These are phyloP conservation scores for Agrilus mali DNA, from an alignment of 2,888 invertebrate genomes.

Conservation along the genomic window DNA sequence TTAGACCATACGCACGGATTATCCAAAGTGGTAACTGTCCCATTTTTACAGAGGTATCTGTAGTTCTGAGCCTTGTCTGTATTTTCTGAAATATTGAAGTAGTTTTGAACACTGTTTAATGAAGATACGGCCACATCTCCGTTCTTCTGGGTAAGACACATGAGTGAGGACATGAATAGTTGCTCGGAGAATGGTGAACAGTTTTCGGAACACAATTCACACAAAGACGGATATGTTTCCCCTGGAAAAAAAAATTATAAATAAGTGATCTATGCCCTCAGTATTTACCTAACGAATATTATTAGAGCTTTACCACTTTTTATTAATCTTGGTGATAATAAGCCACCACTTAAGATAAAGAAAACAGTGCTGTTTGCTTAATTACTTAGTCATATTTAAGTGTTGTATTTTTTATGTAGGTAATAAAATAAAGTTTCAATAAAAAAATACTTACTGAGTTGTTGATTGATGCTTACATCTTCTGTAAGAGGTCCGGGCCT, in stretches of 20 bases:
- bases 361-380: too few species aligned
- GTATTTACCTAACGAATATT: background rate
- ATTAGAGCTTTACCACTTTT: too few species aligned
- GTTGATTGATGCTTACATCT: conserved; percentile 38
- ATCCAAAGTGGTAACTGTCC: conserved; percentile 17
- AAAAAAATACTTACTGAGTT: conserved; percentile 44
- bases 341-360: too few species aligned
- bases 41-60: conserved; percentile 27
- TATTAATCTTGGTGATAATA: too few species aligned
- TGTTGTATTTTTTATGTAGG: too few species aligned
- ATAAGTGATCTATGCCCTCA: conserved; percentile 5
- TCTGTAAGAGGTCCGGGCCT: conserved; percentile 58
- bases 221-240: conserved; percentile 28
- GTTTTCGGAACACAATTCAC: conserved; percentile 41
- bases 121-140: conserved; percentile 47
- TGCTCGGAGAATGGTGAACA: conserved; percentile 20
- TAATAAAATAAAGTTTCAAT: background rate
- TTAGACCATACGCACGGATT: conserved; percentile 46
- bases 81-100: conserved; percentile 17
- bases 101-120: conserved; percentile 25
- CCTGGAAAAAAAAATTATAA: conserved; percentile 7
- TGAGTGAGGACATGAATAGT: conserved; percentile 32
- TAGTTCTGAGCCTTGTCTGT: conserved; percentile 13
- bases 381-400: too few species aligned
- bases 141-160: conserved; percentile 36